These are phyloP conservation scores for Turnix velox DNA, from an alignment of 2,113 vertebrate species.

Conservation along the genomic window DNA sequence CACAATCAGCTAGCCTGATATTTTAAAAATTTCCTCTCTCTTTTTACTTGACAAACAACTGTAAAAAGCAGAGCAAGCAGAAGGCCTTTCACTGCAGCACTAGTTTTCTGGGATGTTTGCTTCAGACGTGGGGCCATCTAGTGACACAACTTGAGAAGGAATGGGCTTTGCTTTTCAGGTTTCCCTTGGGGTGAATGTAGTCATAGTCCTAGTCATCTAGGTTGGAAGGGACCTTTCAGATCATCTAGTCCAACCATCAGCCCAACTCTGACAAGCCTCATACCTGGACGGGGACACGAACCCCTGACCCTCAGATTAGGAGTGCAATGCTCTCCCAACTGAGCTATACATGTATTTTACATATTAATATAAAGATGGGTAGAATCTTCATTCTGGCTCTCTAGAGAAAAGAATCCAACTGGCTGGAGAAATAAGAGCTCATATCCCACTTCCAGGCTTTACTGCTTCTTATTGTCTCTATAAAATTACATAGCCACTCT, in stretches of 20 bases:
- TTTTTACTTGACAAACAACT: neutral
- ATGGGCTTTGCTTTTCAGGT: neutral
- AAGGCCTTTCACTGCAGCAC: neutral
- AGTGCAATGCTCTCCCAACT: no score
- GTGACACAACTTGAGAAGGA: neutral
- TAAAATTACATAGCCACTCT: accelerated
- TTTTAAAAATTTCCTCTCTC: neutral
- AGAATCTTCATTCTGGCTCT: neutral
- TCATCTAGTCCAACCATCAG: no score
- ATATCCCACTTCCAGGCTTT: neutral
- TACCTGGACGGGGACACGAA: no score
- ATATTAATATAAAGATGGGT: neutral
- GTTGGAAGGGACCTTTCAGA: no score
- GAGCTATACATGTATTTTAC: no score
- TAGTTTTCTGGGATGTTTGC: neutral
- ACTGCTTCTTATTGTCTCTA: neutral
- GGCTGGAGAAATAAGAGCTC: neutral
- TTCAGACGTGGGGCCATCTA: slow-evolving; percentile 65
- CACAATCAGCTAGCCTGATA: neutral
- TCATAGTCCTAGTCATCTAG: no score
- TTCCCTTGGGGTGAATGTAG: neutral
- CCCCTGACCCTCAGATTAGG: no score
- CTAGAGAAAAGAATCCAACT: neutral
- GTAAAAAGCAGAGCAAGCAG: neutral
- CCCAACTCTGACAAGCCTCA: no score